Percentiles rank a stretch among this genome's conserved stretches.
Conservation (phyloP, 1,140 invertebrate species). For the Episyrphus balteatus region DNA sequence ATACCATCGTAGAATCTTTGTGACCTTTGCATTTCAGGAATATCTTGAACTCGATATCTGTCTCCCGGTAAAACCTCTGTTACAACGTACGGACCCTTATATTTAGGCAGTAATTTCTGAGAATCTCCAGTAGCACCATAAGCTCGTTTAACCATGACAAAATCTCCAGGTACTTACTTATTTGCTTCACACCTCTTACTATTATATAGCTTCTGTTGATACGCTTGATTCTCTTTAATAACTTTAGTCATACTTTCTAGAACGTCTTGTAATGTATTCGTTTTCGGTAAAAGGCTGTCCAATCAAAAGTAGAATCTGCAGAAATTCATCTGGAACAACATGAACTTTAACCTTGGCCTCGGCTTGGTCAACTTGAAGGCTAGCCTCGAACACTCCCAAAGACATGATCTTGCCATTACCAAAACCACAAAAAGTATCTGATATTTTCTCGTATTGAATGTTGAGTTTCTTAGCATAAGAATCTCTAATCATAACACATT, state of each 20-base stretch:
- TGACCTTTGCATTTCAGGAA: background rate
- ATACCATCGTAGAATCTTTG: background rate
- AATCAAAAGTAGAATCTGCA: background rate
- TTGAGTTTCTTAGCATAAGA: too few relatives aligned
- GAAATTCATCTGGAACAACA: background rate
- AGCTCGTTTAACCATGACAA: slow-evolving; percentile 11
- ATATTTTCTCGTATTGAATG: too few relatives aligned
- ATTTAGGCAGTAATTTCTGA: slow-evolving; percentile 11
- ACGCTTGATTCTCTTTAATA: background rate
- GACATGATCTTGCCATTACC: too few relatives aligned
- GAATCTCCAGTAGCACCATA: slow-evolving; percentile 9
- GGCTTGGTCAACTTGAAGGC: too few relatives aligned
- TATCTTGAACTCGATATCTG: slow-evolving; percentile 16
- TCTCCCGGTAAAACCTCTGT: slow-evolving; percentile 15
- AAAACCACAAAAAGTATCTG: too few relatives aligned
- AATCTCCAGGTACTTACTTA: slow-evolving; percentile 8
- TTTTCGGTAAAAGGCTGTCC: slow-evolving; percentile 1
- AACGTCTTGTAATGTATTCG: background rate
- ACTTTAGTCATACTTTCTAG: background rate
- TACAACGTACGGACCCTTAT: slow-evolving; percentile 16
- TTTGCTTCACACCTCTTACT: background rate
- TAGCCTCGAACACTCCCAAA: too few relatives aligned
- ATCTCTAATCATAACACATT: too few relatives aligned
- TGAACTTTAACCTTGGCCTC: background rate
- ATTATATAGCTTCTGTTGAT: background rate